Evolutionary conservation across 2,888 invertebrate genomes (phyloP), one percentile per base, ranked within the genome.

Genomic region (Chymomyza caudatula): DNA sequence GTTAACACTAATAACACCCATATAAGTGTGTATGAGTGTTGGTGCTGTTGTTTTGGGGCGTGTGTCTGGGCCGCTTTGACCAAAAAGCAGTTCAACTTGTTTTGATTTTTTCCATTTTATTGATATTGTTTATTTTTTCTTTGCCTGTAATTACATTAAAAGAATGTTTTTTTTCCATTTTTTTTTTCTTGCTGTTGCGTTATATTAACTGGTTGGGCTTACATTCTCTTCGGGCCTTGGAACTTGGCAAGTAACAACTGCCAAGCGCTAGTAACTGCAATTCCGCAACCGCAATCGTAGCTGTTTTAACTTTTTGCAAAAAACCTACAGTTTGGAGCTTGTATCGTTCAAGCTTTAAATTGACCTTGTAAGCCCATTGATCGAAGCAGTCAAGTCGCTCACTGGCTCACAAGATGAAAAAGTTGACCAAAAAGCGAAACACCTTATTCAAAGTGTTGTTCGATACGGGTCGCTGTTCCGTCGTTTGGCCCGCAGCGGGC

Each of bases 151-250:
- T 66, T 68, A 63, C 64, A 71, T 65, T 64, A 44, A 65, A 66
- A 67, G 60, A 60, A 56, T 60, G 60, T 54, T 67, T 67, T 65
- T 60, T 54, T 23, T 8, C 22, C 52, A 37, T 25, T 56, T 52
- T 23, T 15, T 20, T 52, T 44, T 58, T 61, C 44, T 54, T 67
- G 57, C 57, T 8, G 29, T 51, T 52, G 49, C 22, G 61, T 54
- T 55, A 15, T 51, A 47, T 58, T 58, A 69, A 67, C 71, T 63
- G 67, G 54, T 65, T 67, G 55, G 54, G 54, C 68, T 74, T 75
- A 80, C 85, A 85, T 83, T 85, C 87, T 80, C 85, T 79, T 66
- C 64, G 67, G 75, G 67, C 86, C 77, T 77, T 81, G 80, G 66
- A 4, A 17, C n/a, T 47, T 15, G 47, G 2, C 17, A 47, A 47